A percentile compares a stretch with the other conserved stretches of the same genome.
These are phyloP conservation scores for Diprion similis DNA, from an alignment of 1,140 invertebrate genomes.

Conservation along the genomic window DNA sequence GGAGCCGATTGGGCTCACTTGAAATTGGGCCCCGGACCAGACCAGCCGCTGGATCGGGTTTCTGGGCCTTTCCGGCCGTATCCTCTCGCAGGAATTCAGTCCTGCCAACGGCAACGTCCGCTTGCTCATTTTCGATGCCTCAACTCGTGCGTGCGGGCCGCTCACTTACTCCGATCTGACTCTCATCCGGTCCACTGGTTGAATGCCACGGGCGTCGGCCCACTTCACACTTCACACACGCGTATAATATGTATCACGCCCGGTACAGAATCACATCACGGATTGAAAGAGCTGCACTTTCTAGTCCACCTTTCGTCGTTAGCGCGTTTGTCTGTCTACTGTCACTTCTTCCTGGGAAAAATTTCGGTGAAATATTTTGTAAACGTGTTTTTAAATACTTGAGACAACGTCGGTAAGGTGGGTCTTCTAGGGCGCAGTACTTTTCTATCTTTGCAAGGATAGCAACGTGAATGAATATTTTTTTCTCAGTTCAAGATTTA, in stretches of 20 bases:
- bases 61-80: conserved; percentile 48
- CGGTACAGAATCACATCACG: neutral
- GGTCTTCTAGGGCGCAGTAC: too few relatives aligned
- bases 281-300: neutral
- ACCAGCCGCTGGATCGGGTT: conserved; percentile 49
- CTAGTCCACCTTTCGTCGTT: conserved; percentile 14
- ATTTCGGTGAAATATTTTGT: too few relatives aligned
- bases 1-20: conserved; percentile 61
- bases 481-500: too few relatives aligned
- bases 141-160: neutral
- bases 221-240: conserved; percentile 7
- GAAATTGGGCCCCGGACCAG: conserved; percentile 44
- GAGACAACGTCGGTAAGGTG: too few relatives aligned
- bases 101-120: conserved; percentile 28
- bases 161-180: neutral
- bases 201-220: neutral
- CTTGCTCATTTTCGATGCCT: conserved; percentile 40
- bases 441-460: too few relatives aligned
- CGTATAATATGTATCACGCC: neutral
- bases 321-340: conserved; percentile 21
- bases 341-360: neutral
- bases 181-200: neutral
- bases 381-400: too few relatives aligned
- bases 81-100: conserved; percentile 52
- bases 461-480: too few relatives aligned